Evolutionary conservation across 2,113 vertebrate species (phyloP), one percentile per base, ranked within the genome.

Genomic region (Glaucidium brasilianum): DNA sequence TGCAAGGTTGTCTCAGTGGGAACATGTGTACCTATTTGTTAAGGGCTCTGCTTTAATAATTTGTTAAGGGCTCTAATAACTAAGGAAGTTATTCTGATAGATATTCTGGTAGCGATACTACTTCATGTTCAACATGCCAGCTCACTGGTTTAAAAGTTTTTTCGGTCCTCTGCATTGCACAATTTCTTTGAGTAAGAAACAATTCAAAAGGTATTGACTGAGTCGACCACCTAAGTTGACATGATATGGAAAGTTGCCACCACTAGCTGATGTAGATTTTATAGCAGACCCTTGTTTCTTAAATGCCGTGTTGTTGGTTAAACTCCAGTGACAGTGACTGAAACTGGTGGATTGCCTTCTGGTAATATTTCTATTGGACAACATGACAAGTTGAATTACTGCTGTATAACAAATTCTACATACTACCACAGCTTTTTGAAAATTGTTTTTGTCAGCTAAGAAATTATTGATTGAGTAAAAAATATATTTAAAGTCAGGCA

Each of bases 391-490:
- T 77, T 97, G 92, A 97, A 96, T 97, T 97, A 97, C 47, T 45
- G 85, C 66, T 94, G 72, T 94, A 88, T 97, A 97, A 94, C 85
- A 97, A 96, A 95, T 96, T 96, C 94, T 92, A 94, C 71, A 77
- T 96, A 95, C 55, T 92, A 94, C 82, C 74, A 59, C 16, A 84
- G 88, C 84, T 93, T 95, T 97, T 94, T 94, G 92, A 95, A 69
- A 97, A 97, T 95, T 96, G 43, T 94, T 97, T 96, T 96, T 96
- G 89, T 96, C 92, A 97, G 88, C 88, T 96, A 85, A 93, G 92
- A 96, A 97, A 97, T 95, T 96, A 96, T 90, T 96, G 80, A 97
- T 93, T 95, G 55, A 96, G 49, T 91, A 95, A 97, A 96, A 96
- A 86, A 96, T 74, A 39, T 95, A 96, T 94, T 97, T 96, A 97